Percentiles rank a stretch among this genome's conserved stretches.
Conservation (phyloP, 2,797 vertebrate species). For the Adrianichthys oophorus region DNA sequence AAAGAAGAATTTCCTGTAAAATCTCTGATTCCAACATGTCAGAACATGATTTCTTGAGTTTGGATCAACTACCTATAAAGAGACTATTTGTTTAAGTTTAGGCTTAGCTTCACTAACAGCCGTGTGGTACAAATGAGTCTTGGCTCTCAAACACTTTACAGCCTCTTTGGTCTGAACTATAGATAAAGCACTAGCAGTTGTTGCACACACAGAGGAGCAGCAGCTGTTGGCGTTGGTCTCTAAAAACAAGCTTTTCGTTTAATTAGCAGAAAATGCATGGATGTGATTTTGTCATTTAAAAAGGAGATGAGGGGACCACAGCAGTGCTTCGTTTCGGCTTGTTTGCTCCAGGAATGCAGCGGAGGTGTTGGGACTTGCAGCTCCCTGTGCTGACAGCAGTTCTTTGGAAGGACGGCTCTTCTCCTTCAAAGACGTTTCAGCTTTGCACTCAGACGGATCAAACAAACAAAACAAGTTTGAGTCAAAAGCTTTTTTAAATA, state of each 20-base stretch:
- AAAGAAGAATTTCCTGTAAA: too few relatives aligned
- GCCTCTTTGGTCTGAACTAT: slow-evolving; percentile 35
- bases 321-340: slow-evolving; percentile 49
- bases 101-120: slow-evolving; percentile 30
- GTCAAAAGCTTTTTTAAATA: too few relatives aligned
- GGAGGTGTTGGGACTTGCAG: slow-evolving; percentile 51
- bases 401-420: slow-evolving; percentile 14
- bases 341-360: slow-evolving; percentile 62
- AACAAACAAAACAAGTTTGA: too few relatives aligned
- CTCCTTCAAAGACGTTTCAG: neutral
- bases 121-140: slow-evolving; percentile 1
- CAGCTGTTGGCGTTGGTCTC: slow-evolving; percentile 3
- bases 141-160: slow-evolving; percentile 36
- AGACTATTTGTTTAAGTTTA: slow-evolving; percentile 2
- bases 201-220: slow-evolving; percentile 9
- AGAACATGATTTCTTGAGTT: neutral
- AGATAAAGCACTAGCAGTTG: slow-evolving; percentile 18
- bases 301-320: neutral
- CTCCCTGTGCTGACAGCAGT: neutral
- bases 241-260: neutral
- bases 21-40: neutral
- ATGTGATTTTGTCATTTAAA: neutral
- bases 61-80: neutral
- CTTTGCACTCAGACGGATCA: too few relatives aligned
- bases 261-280: slow-evolving; percentile 12